Percentiles rank a stretch among this genome's conserved stretches.
These are phyloP conservation scores for Actinia tenebrosa DNA, from an alignment of 64 coral and sea anemone species.

Conservation along the genomic window DNA sequence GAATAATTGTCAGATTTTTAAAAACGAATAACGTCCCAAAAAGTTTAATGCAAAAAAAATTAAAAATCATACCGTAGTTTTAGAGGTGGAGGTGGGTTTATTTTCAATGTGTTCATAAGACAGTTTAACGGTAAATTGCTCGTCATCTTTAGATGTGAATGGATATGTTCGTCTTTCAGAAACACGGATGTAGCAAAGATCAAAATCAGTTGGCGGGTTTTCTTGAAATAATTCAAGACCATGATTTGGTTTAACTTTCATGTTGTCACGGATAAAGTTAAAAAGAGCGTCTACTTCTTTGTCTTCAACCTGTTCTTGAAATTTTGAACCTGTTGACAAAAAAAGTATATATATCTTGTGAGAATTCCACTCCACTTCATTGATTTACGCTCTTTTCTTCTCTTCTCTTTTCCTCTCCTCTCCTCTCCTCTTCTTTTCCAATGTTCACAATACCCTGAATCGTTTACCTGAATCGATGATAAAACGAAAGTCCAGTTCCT, in stretches of 20 bases:
- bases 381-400: too few species aligned
- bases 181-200: neutral
- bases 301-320: neutral
- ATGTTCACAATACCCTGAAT: too few species aligned
- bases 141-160: neutral
- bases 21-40: too few species aligned
- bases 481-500: neutral
- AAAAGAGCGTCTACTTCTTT: neutral
- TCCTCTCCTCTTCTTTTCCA: neutral
- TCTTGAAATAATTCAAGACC: neutral
- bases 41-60: neutral
- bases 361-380: too few species aligned
- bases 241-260: neutral
- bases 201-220: neutral
- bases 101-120: neutral
- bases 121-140: neutral
- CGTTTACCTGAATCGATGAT: neutral
- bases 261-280: neutral
- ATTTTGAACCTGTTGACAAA: neutral
- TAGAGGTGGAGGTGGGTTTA: neutral
- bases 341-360: neutral
- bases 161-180: conserved; percentile 10
- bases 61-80: neutral
- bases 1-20: too few species aligned
- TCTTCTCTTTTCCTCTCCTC: neutral